Evolutionary conservation across 1,140 invertebrate species (phyloP).

Genomic region (Diorhabda sublineata): DNA sequence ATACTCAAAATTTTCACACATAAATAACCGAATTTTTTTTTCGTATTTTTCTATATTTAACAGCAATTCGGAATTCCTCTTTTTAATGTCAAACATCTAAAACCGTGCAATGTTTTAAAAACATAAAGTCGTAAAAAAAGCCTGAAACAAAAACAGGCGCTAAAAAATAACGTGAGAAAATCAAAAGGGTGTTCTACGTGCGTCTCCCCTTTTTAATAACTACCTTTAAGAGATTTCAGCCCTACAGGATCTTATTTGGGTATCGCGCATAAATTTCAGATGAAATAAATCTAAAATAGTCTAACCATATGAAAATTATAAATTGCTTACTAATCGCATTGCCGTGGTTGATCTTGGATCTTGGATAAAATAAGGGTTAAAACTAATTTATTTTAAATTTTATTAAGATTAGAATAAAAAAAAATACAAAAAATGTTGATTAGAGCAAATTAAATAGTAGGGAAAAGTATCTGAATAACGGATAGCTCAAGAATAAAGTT

Average conservation of each 20-base stretch:
- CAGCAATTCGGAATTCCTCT: constrained; percentile 19
- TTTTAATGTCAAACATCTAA: constrained; percentile 17
- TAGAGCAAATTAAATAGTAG: too few relatives aligned
- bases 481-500: too few relatives aligned
- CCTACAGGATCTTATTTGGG: neutral
- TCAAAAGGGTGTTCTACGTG: constrained; percentile 1
- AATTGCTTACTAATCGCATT: neutral
- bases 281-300: constrained; percentile 16
- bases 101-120: constrained; percentile 20
- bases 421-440: too few relatives aligned
- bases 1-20: constrained; percentile 15
- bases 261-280: constrained; percentile 14
- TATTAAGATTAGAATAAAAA: too few relatives aligned
- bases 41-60: constrained; percentile 8
- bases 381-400: too few relatives aligned
- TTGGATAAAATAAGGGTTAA: too few relatives aligned
- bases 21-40: constrained; percentile 12
- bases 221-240: neutral
- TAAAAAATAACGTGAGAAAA: constrained; percentile 19
- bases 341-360: too few relatives aligned
- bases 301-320: constrained; percentile 19
- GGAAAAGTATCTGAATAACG: too few relatives aligned
- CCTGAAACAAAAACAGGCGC: constrained; percentile 6
- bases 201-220: neutral
- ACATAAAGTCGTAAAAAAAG: constrained; percentile 7